Base-by-base conservation (phyloP, 2,888 invertebrate species). In the Cephus spinipes region DNA sequence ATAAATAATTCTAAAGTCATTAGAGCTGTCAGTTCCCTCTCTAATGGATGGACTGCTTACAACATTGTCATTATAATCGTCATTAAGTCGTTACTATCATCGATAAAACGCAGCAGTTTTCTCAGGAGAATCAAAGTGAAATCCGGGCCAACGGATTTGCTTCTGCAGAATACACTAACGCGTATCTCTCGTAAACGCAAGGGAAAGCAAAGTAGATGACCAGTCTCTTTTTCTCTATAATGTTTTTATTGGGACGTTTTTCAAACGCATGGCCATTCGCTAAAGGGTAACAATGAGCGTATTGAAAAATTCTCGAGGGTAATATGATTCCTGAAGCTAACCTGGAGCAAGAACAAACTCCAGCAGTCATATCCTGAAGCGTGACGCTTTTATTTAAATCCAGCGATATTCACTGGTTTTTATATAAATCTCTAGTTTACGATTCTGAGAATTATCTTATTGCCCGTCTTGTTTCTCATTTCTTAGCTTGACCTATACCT, bases 351-450 rank as follows among this genome's bases (percentile, higher is more conserved):
- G 40, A 40, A 71, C 3, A 15, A 71, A 15, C 73, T 15, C 73
- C 9, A 55, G 55, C 55, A 71, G 33, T 23, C 15, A 71, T 71
- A 71, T 32, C 71, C 76, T 76, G 74, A 40, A 31, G 75, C 80
- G 76, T 80, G 80, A 81, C 73, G 79, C 76, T 77, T 55, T 9
- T 55, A 55, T 77, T 69, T 74, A 76, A 78, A 80, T 81, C 76
- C 75, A 80, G 32, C 76, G 71, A 82, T 83, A 83, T 83, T 76
- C 78, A 73, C 40, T 71, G 68, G 68, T 81, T 82, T 81, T 81
- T 81, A 77, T 71, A 40, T 71, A n/a, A 73, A 69, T 33, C 73
- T 73, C 75, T 81, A 68, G 68, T 76, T 81, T 69, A 74, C 75
- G 74, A 80, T 81, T 82, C 78, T 77, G 40, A 73, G 79, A 80